Percentiles rank a stretch among this genome's conserved stretches.
These are phyloP conservation scores for Lates calcarifer DNA, from an alignment of 2,113 vertebrate species.

Conservation along the genomic window DNA sequence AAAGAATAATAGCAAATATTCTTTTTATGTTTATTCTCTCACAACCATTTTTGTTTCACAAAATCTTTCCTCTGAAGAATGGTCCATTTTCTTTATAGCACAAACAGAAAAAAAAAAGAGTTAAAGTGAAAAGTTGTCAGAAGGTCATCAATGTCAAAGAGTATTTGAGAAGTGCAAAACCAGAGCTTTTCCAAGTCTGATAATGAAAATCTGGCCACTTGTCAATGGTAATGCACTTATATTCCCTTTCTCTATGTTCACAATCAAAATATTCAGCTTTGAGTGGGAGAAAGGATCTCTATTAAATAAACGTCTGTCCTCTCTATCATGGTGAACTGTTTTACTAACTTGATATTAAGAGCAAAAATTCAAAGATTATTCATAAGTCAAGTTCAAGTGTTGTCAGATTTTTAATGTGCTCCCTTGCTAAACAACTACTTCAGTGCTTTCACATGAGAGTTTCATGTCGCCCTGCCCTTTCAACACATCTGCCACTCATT, in stretches of 20 bases:
- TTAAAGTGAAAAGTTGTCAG: neutral
- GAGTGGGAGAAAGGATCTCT: neutral
- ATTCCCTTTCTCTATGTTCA: neutral
- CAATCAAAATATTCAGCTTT: neutral
- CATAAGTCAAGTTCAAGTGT: neutral
- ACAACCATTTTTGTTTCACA: neutral
- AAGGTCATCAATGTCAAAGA: neutral
- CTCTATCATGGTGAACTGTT: neutral
- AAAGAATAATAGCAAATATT: neutral
- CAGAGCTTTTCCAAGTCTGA: neutral
- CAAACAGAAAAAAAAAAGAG: neutral
- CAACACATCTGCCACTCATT: neutral
- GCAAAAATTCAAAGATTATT: neutral
- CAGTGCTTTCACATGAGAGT: no score
- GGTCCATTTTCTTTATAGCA: neutral
- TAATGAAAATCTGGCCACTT: neutral
- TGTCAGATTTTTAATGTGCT: neutral
- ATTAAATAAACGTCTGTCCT: neutral
- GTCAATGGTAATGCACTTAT: neutral
- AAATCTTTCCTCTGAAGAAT: neutral
- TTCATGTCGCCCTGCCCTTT: no score
- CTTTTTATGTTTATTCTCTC: neutral
- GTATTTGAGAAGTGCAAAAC: neutral
- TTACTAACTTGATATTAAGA: neutral
- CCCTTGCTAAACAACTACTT: no score